phyloP scores from a whole-genome alignment of 2,797 vertebrate genomes.

The Crocodylus rhombifer region DNA sequence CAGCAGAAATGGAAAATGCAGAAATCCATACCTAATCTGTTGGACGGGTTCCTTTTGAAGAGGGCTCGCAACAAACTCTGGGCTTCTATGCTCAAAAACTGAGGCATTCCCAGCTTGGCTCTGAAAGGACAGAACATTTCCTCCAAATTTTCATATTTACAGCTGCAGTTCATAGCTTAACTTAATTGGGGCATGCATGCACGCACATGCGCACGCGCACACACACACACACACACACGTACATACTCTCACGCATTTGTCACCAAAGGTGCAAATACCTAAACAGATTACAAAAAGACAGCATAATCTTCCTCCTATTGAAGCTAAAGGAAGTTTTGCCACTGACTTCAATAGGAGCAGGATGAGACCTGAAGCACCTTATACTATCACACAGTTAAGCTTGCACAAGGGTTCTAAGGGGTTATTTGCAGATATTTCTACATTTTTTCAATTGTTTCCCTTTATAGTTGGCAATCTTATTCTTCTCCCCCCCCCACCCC shows the following conservation, averaged over 20 bases:
- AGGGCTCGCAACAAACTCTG: constrained; percentile 95
- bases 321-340: neutral
- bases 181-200: neutral
- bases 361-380: neutral
- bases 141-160: neutral
- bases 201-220: neutral
- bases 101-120: constrained; percentile 98
- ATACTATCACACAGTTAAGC: neutral
- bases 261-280: neutral
- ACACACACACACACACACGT: neutral
- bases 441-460: neutral
- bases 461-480: no score
- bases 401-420: neutral
- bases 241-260: neutral
- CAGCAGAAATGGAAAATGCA: fast-evolving
- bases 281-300: neutral
- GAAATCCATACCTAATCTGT: constrained; percentile 88
- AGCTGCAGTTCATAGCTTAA: neutral
- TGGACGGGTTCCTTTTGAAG: constrained; percentile 96
- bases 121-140: constrained; percentile 80
- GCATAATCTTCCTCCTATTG: neutral
- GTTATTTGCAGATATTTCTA: neutral
- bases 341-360: neutral
- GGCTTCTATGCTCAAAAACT: constrained; percentile 94
- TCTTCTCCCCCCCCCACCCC: no score